Base-by-base conservation (phyloP, 2,797 vertebrate genomes). In the Neostethus bicornis region DNA sequence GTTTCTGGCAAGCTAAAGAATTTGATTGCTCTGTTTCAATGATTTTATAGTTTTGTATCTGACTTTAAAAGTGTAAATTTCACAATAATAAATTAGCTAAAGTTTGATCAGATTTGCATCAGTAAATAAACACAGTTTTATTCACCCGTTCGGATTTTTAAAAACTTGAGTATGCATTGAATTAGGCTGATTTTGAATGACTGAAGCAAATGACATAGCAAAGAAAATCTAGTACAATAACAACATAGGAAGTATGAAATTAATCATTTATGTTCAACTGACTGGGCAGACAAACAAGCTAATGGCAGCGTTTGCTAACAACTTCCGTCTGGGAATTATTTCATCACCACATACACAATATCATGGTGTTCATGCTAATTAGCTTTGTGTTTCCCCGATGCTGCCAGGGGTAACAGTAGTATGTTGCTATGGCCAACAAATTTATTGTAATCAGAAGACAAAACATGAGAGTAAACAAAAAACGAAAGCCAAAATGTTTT, bases 281-380 rank as follows among this genome's bases (percentile, higher is more conserved):
- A 20, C 37, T 19, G 8, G 10, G 37, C 37, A 19, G 41, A 29
- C 42, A 17, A 19, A 64, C 38, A 25, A 19, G 32, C 17, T 50
- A 49, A 67, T 42, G 16, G 26, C n/a, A 6, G 21, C 1, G 31
- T 70, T 62, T 59, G 24, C 31, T 19, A 39, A 20, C 17, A 39
- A 8, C 38, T 39, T 39, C 38, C 39, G 38, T 39, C 38, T 20
- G 7, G 19, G 38, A 39, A 39, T 39, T 11, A 39, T 53, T 56
- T 61, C 61, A 51, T 77, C 49, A 74, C 70, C 74, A 73, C 67
- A 66, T 31, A 4, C 58, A 51, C 28, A 68, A 20, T 52, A 1
- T 16, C 17, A 54, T 23, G 41, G 31, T 21, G 34, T n/a, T n/a
- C n/a, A 24, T 1, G 32, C 54, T 75, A 83, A 88, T 78, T 80